These are phyloP conservation scores for Lepisosteus oculatus DNA, from an alignment of 2,113 vertebrate genomes.

Conservation along the genomic window DNA sequence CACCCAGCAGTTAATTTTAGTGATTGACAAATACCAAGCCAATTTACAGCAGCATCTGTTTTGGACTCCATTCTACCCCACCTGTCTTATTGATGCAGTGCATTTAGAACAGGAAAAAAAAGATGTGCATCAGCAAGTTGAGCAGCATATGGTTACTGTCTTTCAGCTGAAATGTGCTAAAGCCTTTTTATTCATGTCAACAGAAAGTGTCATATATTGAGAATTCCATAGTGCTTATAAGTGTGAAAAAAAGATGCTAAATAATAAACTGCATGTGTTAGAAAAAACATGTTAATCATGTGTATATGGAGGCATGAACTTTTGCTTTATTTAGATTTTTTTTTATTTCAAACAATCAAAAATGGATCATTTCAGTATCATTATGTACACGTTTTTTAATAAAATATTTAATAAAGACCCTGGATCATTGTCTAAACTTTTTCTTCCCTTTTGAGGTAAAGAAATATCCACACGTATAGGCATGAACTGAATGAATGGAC, in stretches of 20 bases:
- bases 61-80: neutral
- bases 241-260: neutral
- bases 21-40: slow-evolving; percentile 39
- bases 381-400: too few relatives aligned
- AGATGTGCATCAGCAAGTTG: slow-evolving; percentile 2
- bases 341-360: too few relatives aligned
- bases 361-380: too few relatives aligned
- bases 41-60: slow-evolving; percentile 14
- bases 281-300: neutral
- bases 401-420: too few relatives aligned
- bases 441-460: too few relatives aligned
- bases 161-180: slow-evolving; percentile 10
- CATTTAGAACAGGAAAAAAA: neutral
- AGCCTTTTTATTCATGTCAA: neutral
- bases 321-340: too few relatives aligned
- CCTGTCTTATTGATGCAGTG: slow-evolving; percentile 1
- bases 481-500: too few relatives aligned
- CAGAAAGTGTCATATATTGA: neutral
- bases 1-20: neutral
- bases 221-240: neutral
- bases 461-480: too few relatives aligned
- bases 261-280: neutral
- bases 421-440: too few relatives aligned
- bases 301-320: too few relatives aligned
- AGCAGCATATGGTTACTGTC: neutral